phyloP scores from a whole-genome alignment of 64 coral and sea anemone genomes.

The Catalaphyllia jardinei region DNA sequence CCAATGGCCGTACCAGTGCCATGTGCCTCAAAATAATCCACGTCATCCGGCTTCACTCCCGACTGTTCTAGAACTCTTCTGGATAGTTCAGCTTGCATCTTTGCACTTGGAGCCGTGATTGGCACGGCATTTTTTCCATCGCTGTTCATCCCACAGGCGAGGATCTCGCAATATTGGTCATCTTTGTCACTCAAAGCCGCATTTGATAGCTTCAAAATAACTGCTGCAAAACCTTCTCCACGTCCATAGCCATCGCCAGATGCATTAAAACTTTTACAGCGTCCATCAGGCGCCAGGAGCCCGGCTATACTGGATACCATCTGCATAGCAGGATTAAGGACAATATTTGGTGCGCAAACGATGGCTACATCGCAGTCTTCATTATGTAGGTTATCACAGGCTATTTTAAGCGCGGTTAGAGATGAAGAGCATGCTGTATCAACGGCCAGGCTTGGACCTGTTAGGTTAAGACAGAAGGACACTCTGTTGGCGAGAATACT shows the following conservation, averaged over 20 bases:
- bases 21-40: conserved; percentile 67
- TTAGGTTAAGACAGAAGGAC: conserved; percentile 51
- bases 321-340: conserved; percentile 6
- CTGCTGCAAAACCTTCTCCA: conserved; percentile 67
- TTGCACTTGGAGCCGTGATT: conserved; percentile 56
- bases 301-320: conserved; percentile 27
- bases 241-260: conserved; percentile 68
- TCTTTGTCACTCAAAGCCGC: conserved; percentile 33
- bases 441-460: conserved; percentile 62
- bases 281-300: conserved; percentile 54
- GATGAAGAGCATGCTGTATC: conserved; percentile 84
- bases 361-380: conserved; percentile 58
- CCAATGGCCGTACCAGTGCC: conserved; percentile 75
- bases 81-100: conserved; percentile 61
- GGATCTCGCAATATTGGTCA: conserved; percentile 52
- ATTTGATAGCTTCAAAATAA: conserved; percentile 53
- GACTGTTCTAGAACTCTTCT: conserved; percentile 46
- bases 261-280: conserved; percentile 66
- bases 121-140: conserved; percentile 65
- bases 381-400: conserved; percentile 46
- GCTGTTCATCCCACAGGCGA: conserved; percentile 65
- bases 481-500: conserved; percentile 30
- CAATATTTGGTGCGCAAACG: conserved; percentile 47
- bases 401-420: conserved; percentile 64
- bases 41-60: conserved; percentile 34